These are phyloP conservation scores for Horisme vitalbata DNA, from an alignment of 2,888 invertebrate genomes.

Conservation along the genomic window DNA sequence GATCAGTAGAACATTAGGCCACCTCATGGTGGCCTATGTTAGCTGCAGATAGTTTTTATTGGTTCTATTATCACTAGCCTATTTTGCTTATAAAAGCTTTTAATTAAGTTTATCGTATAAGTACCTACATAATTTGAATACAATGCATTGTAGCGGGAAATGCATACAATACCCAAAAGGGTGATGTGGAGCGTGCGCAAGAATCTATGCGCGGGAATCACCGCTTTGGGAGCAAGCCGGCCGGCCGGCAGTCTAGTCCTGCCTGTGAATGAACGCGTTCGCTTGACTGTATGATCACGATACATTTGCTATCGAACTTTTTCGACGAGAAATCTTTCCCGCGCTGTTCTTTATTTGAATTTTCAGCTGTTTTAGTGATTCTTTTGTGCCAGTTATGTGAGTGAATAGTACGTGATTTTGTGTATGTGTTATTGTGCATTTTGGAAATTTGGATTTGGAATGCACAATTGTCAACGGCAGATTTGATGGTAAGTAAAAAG, in stretches of 20 bases:
- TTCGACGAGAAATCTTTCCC: conserved; percentile 65
- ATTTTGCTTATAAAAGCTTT: not conserved
- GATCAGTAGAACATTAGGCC: too few relatives aligned
- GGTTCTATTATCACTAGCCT: too few relatives aligned
- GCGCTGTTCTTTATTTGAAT: conserved; percentile 53
- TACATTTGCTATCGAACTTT: conserved; percentile 61
- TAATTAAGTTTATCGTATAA: conserved; percentile 29
- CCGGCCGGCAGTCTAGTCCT: conserved; percentile 68
- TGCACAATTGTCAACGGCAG: conserved; percentile 23
- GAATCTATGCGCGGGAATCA: conserved; percentile 64
- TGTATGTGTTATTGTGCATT: conserved; percentile 44
- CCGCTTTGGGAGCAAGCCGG: conserved; percentile 30
- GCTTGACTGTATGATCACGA: conserved; percentile 42
- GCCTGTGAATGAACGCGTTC: conserved; percentile 47
- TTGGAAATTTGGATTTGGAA: conserved; percentile 50
- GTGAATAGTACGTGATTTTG: conserved; percentile 52
- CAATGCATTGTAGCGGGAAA: conserved; percentile 39
- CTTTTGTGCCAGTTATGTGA: conserved; percentile 48
- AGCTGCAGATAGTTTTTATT: too few relatives aligned
- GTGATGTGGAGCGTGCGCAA: conserved; percentile 65
- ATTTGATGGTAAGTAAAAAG: conserved; percentile 39
- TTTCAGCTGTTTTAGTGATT: conserved; percentile 47
- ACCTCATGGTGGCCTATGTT: too few relatives aligned
- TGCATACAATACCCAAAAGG: conserved; percentile 55
- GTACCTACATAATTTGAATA: conserved; percentile 33